These are phyloP conservation scores for Eurystomus gularis DNA, from an alignment of 2,113 vertebrate species.

Conservation along the genomic window DNA sequence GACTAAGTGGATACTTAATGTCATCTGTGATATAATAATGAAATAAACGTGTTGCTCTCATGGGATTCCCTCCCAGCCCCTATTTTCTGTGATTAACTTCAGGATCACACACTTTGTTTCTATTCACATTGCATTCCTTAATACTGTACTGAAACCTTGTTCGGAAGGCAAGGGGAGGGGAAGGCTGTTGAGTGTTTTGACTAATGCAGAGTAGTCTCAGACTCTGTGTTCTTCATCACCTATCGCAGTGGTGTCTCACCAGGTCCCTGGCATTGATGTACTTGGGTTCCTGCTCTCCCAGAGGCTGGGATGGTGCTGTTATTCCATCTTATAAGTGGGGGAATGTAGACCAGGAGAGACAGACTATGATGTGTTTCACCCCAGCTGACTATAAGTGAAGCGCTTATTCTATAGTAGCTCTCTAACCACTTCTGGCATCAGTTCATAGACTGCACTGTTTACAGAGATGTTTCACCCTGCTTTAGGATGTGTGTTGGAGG, in stretches of 20 bases:
- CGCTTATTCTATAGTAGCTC: neutral
- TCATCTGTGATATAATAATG: conserved; percentile 58
- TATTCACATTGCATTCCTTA: neutral
- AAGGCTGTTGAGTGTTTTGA: neutral
- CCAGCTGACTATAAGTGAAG: neutral
- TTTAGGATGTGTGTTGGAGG: neutral
- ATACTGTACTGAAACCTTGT: neutral
- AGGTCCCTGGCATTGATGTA: neutral
- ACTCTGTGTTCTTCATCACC: rapidly evolving
- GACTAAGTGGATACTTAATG: conserved; percentile 43
- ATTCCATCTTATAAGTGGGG: neutral
- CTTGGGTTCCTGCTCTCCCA: neutral
- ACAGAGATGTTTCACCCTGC: neutral
- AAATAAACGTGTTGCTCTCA: neutral
- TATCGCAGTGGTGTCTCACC: neutral
- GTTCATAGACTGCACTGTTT: neutral
- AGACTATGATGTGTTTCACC: neutral
- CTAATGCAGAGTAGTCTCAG: neutral
- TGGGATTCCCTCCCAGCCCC: conserved; percentile 13
- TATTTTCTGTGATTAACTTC: conserved; percentile 19
- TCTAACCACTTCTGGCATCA: neutral
- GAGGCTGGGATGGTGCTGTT: neutral
- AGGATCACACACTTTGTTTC: neutral
- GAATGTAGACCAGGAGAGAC: neutral
- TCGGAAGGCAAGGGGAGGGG: neutral